phyloP scores from a whole-genome alignment of 2,113 vertebrate species.

The Hypomesus transpacificus region DNA sequence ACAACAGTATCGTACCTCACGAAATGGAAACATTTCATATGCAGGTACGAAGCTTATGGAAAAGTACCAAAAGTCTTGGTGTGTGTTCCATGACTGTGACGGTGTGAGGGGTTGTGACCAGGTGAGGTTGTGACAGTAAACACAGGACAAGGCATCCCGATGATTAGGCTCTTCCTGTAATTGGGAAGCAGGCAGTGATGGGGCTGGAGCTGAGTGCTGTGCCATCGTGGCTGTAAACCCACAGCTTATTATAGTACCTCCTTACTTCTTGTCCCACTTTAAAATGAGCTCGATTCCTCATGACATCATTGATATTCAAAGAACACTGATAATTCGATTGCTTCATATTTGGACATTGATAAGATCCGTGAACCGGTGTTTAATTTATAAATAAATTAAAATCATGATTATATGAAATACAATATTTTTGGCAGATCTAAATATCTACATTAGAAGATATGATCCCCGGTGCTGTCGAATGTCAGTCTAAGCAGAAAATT shows the following conservation, averaged over 20 bases:
- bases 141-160: constrained; percentile 33
- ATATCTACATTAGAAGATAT: too few species aligned
- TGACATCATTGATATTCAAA: neutral
- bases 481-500: too few species aligned
- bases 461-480: too few species aligned
- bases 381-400: too few species aligned
- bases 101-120: constrained; percentile 49
- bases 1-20: constrained; percentile 42
- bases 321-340: neutral
- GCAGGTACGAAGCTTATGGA: constrained; percentile 59
- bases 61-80: constrained; percentile 53
- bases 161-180: constrained; percentile 3
- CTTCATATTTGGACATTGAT: too few species aligned
- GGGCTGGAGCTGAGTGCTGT: neutral
- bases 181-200: neutral
- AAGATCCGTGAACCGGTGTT: too few species aligned
- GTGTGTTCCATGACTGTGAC: constrained; percentile 40
- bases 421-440: too few species aligned
- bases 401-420: too few species aligned
- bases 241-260: neutral
- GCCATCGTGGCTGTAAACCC: neutral
- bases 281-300: neutral
- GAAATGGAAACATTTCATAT: constrained; percentile 61
- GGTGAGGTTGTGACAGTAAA: constrained; percentile 67
- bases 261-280: neutral